Evolutionary conservation across 2,113 vertebrate species (phyloP).

Genomic region (Micromys minutus): DNA sequence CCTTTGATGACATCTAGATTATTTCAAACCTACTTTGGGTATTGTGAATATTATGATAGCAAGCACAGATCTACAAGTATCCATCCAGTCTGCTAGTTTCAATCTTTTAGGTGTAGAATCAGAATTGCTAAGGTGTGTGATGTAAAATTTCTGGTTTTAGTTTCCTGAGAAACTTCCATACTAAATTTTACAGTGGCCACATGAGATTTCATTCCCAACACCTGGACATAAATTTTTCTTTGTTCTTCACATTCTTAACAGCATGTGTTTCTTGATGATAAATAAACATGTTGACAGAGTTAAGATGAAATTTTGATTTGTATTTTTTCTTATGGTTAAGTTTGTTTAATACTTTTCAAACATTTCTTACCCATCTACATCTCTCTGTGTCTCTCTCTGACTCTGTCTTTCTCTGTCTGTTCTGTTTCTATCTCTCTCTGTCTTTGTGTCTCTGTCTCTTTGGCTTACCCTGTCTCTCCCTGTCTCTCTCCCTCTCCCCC

Average conservation of each 20-base stretch:
- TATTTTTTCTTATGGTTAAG: neutral
- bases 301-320: neutral
- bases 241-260: neutral
- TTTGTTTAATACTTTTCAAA: neutral
- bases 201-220: neutral
- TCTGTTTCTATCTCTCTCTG: no score
- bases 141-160: neutral
- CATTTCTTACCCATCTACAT: neutral
- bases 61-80: neutral
- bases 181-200: neutral
- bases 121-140: neutral
- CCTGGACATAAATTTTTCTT: neutral
- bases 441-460: no score
- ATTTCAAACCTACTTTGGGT: neutral
- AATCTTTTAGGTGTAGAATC: neutral
- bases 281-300: neutral
- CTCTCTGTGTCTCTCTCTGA: no score
- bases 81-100: neutral
- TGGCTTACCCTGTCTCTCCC: no score
- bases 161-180: neutral
- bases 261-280: neutral
- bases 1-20: neutral
- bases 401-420: no score
- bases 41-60: neutral
- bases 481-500: no score